Base-by-base conservation (phyloP, 2,797 vertebrate genomes). In the Catharus ustulatus region DNA sequence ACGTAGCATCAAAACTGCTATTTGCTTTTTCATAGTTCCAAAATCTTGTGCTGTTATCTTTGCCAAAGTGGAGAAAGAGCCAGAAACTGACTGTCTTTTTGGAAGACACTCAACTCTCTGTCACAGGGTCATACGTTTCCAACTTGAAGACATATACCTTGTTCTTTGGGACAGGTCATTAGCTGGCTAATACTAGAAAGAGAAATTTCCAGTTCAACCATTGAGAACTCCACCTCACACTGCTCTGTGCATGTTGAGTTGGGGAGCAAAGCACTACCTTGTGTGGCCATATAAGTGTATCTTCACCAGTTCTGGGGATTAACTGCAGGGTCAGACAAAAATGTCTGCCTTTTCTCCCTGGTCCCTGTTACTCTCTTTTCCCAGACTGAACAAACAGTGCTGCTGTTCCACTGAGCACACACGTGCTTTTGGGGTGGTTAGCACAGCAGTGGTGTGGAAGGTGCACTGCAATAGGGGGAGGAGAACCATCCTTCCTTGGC, bases 221-320 rank as follows among this genome's bases (percentile, higher is more conserved):
- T 5, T 48, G 52, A 67, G 63, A 75, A 21, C 63, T 45, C 15
- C 34, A 52, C 62, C 0, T 0, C 38, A 14, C 13, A 0, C 54
- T 67, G 42, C 38, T 55, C 26, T 0, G 3, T 26, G 11, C 46
- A 7, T 1, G 0, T 36, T 51, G 46, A 29, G 36, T 46, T 64
- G 4, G 46, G 32, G 42, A 83, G 64, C 38, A 26, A 21, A 85
- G n/a, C 30, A 29, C 38, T 63, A 14, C 30, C 45, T 79, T 45
- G 17, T 18, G 3, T 49, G 45, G 45, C 22, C 17, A 0, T 16
- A 5, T 22, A 32, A 84, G 5, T 59, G 9, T 38, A 14, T 42
- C 34, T 42, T 66, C 51, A 62, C 51, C 3, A 4, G 10, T 58
- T 59, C 10, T 0, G 22, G 59, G 34, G n/a, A 19, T 73, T 76